Conservation (phyloP, 2,113 vertebrate genomes). For the Gadus macrocephalus region DNA sequence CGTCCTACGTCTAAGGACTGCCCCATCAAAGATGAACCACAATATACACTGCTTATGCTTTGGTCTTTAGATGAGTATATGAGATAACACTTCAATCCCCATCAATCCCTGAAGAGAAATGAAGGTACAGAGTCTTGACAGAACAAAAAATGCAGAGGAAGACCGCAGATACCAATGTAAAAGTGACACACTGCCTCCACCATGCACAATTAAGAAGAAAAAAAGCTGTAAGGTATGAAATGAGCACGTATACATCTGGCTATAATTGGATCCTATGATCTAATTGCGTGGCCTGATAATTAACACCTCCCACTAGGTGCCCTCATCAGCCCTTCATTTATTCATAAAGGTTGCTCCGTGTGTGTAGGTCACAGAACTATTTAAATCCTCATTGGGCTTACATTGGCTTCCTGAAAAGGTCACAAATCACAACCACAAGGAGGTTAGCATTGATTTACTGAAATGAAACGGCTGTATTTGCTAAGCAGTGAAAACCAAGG, state of each 20-base stretch:
- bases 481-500: slow-evolving; percentile 22
- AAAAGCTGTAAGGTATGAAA: slow-evolving; percentile 3
- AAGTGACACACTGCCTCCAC: not conserved
- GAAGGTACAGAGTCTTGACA: no score
- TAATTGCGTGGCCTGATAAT: slow-evolving; percentile 37
- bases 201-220: not conserved
- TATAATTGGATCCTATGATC: slow-evolving; percentile 16
- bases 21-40: no score
- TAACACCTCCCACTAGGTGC: slow-evolving; percentile 28
- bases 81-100: not conserved
- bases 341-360: slow-evolving; percentile 57
- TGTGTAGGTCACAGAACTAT: slow-evolving; percentile 16
- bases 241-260: slow-evolving; percentile 4
- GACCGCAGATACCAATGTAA: no score
- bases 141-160: no score
- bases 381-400: slow-evolving; percentile 39
- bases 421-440: slow-evolving; percentile 50
- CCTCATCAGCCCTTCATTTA: slow-evolving; percentile 50
- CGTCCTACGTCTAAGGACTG: no score
- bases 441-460: slow-evolving; percentile 49
- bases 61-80: no score
- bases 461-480: no score
- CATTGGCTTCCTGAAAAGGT: slow-evolving; percentile 58
- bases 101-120: no score
- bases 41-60: no score